Percentiles rank a stretch among this genome's conserved stretches.
Evolutionary conservation across 2,113 vertebrate genomes (phyloP).

Genomic region (Excalfactoria chinensis): DNA sequence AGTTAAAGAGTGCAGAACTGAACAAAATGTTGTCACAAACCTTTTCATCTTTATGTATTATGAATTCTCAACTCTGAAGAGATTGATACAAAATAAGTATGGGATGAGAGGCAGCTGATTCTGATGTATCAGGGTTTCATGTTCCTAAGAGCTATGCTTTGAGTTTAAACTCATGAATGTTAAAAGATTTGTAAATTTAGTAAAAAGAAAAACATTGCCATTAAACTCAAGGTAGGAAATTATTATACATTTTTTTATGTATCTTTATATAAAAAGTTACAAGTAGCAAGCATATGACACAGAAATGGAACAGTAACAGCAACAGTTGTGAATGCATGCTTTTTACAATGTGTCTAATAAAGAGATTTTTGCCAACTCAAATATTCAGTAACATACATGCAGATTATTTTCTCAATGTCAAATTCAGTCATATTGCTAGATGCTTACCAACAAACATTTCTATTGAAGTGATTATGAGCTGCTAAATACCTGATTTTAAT

Average conservation of each 20-base stretch:
- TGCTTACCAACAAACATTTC: constrained; percentile 72
- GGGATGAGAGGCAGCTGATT: background rate
- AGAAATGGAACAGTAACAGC: constrained; percentile 79
- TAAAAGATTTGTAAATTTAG: background rate
- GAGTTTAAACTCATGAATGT: background rate
- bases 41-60: background rate
- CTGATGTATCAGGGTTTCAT: background rate
- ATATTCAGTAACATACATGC: constrained; percentile 80
- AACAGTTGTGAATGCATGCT: constrained; percentile 84
- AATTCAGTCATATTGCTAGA: constrained; percentile 77
- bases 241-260: constrained; percentile 83
- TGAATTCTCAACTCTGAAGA: background rate
- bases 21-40: background rate
- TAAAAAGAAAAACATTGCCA: constrained; percentile 77
- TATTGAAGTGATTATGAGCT: constrained; percentile 55
- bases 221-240: constrained; percentile 81
- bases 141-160: background rate
- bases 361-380: constrained; percentile 76
- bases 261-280: constrained; percentile 83
- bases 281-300: constrained; percentile 84
- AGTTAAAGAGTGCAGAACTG: background rate
- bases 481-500: constrained; percentile 77
- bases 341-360: constrained; percentile 80
- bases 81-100: background rate
- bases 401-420: constrained; percentile 73